Base-by-base conservation (phyloP, 2,113 vertebrate genomes). In the Gobiocypris rarus region DNA sequence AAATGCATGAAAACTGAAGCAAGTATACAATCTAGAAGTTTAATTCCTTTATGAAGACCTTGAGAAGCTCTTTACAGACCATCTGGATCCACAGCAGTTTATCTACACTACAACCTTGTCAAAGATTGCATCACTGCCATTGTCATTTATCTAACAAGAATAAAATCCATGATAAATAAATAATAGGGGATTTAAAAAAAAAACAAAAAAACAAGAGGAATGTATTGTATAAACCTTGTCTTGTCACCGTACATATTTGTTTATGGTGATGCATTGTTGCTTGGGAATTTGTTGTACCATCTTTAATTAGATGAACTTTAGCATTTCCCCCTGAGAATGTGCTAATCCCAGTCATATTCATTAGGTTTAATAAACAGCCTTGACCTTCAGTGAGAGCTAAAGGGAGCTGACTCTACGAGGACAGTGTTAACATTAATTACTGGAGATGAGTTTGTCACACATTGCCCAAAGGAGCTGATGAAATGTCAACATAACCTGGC, bases 291-390 rank as follows among this genome's bases (percentile, higher is more conserved):
- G 45, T 73, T 73, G 41, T 48, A 31, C 17, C 11, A 14, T 76
- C 31, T 41, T 34, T 76, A 56, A 56, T 75, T 8, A 34, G 26
- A 76, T 76, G 52, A 24, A 11, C 22, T 58, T 75, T 22, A 54
- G 13, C 2, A 10, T 56, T 22, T 38, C 2, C 34, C 31, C 22
- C 3, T 14, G 31, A 77, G 75, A 77, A 24, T 15, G 3, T 41
- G 19, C 17, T 1, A 61, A 28, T 61, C 56, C 56, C 56, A 61
- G 13, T 13, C 13, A 45, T 78, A 78, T 59, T 59, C 22, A 59
- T 76, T 76, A 41, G 75, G 19, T 59, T 59, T 77, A 38, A 77
- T 77, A 77, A 77, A 77, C 31, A 77, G 50, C 31, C 5, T 41
- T 77, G 54, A 59, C 75, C 75, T 77, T 77, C 54, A 41, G 6